Evolutionary conservation across 2,797 vertebrate species (phyloP).

Genomic region (Pygocentrus nattereri): DNA sequence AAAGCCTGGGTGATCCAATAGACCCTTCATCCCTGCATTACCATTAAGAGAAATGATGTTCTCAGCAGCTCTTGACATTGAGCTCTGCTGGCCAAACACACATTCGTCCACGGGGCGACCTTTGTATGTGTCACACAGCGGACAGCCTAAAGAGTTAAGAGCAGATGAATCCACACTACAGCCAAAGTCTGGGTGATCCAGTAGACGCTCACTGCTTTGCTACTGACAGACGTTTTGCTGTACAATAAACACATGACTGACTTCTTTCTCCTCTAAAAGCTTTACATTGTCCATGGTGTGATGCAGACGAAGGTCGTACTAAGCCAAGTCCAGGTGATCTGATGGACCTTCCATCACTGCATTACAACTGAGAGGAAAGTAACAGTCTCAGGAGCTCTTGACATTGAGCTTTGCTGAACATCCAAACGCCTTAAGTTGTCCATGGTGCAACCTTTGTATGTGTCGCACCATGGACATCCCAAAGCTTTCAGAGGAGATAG

Average conservation of each 20-base stretch:
- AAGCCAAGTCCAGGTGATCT: not conserved
- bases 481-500: too few relatives aligned
- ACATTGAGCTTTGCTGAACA: not conserved
- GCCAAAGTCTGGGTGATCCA: not conserved
- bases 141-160: too few relatives aligned
- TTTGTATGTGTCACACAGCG: too few relatives aligned
- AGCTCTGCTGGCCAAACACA: constrained; percentile 40
- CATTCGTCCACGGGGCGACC: too few relatives aligned
- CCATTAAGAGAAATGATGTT: constrained; percentile 25
- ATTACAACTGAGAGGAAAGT: not conserved
- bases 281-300: not conserved
- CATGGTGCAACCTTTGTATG: not conserved
- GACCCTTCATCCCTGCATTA: constrained; percentile 14
- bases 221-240: not conserved
- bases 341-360: not conserved
- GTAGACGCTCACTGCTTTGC: not conserved
- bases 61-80: constrained; percentile 38
- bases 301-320: not conserved
- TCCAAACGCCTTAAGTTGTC: not conserved
- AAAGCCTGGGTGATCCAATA: constrained; percentile 18
- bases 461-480: too few relatives aligned
- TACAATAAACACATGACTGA: not conserved
- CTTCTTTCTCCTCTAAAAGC: not conserved
- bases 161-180: too few relatives aligned
- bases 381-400: too few relatives aligned